Base-by-base conservation (phyloP, 2,888 invertebrate species). In the Hoplodrina blanda region DNA sequence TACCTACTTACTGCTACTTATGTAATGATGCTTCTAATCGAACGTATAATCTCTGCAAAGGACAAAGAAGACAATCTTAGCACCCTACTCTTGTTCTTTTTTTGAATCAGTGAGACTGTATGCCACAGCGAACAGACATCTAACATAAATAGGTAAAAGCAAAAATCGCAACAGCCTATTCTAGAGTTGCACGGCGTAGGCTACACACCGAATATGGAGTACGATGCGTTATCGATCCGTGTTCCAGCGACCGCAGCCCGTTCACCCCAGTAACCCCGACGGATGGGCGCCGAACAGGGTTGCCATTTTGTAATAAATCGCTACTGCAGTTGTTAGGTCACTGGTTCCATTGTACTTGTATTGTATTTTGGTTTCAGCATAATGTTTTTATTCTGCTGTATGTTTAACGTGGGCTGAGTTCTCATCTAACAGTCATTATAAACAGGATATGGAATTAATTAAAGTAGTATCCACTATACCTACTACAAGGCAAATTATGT, bases 181-280 rank as follows among this genome's bases (percentile, higher is more conserved):
- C 60, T 78, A 66, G 13, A 83, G 69, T 73, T 78, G 80, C 80
- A 83, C 77, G 78, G 73, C 82, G 84, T 85, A 84, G 76, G 82
- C 80, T 77, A 81, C 68, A 83, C 73, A 68, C 81, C 73, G 62
- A 84, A 81, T 81, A 86, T 66, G 68, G 83, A 81, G 84, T 81
- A 76, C 80, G 85, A 88, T 91, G 90, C 90, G 86, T 70, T 92
- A 93, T 93, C 84, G 93, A 93, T 91, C 91, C 82, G 79, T 75
- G 82, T 85, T 87, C 88, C 86, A 85, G 64, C 84, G 82, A 89
- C 89, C 90, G 89, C 90, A 87, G 83, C 87, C 82, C 78, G 85
- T 87, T 88, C 92, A 93, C 92, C 92, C 92, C 87, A 93, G 88
- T 93, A 91, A 93, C 93, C 92, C 90, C 92, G 92, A 67, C 90